phyloP scores from a whole-genome alignment of 2,113 vertebrate species.

The Apaloderma vittatum region DNA sequence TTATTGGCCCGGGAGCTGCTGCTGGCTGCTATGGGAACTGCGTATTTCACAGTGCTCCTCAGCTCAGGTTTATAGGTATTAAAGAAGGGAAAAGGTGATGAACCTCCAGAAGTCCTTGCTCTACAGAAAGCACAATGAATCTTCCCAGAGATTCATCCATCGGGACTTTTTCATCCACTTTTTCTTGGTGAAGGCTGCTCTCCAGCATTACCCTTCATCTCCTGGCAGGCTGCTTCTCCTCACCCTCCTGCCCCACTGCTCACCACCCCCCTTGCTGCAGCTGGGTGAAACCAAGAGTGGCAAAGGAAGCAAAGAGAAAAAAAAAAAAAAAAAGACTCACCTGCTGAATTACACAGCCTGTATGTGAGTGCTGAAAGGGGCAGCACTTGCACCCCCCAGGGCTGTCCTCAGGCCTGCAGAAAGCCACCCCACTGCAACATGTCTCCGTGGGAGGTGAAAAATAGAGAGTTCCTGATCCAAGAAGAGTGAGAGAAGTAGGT shows the following conservation, averaged over 20 bases:
- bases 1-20: slow-evolving; percentile 6
- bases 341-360: not conserved
- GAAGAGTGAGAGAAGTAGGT: not conserved
- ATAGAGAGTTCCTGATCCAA: fast-evolving
- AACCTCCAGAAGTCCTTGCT: not conserved
- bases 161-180: not conserved
- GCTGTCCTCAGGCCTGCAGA: not conserved
- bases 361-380: not conserved
- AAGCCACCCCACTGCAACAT: fast-evolving
- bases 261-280: fast-evolving
- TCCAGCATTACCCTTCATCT: not conserved
- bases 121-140: not conserved
- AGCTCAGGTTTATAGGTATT: not conserved
- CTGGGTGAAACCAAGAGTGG: not conserved
- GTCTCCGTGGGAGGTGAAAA: fast-evolving
- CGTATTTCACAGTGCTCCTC: not conserved
- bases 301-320: not conserved
- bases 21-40: slow-evolving; percentile 69
- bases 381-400: fast-evolving
- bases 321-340: not conserved
- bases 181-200: not conserved
- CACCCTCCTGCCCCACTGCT: not conserved
- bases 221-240: not conserved
- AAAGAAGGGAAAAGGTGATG: not conserved
- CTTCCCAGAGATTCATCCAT: not conserved